Base-by-base conservation (phyloP, 2,797 vertebrate species). In the Poecilia velifera region DNA sequence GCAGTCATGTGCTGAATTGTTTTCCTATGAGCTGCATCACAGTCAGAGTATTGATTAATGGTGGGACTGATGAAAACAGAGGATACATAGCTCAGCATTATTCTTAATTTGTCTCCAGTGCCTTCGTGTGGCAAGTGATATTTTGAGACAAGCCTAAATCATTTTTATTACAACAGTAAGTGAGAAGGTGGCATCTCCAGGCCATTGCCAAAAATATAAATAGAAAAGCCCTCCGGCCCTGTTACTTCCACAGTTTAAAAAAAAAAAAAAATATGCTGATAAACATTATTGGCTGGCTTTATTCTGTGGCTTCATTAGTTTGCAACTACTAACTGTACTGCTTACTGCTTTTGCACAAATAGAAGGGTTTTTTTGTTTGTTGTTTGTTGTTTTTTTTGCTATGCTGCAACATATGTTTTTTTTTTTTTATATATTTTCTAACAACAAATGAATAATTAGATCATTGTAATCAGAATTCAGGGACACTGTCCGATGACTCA, bases 231-330 rank as follows among this genome's bases (percentile, higher is more conserved):
- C 84, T 91, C 82, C 36, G 46, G 71, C 81, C 79, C 81, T 89
- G 87, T 79, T 91, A 93, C 90, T 91, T 91, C 93, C 91, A 88
- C 91, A 88, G 93, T 85, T 86, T 92, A 88, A 93, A 83, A 51
- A 36, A 4, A 41, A 41, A 41, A 0, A 39, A 41, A 41, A 55
- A 74, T 43, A 43, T 28, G n/a, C 36, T 57, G 39, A 57, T 55
- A 28, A 74, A 74, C 25, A 57, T 51, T 51, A 43, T 57, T 53
- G 39, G 55, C 25, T 28, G 25, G 55, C 51, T 74, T n/a, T 41
- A 74, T 25, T 59, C 25, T n/a, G 53, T 28, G 12, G 39, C 34
- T 55, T 55, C 49, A 39, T 41, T 36, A 64, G 59, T 22, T 53
- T 22, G 49, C 1, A 13, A 74, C 16, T 20, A 64, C 6, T 10